Evolutionary conservation across 2,888 invertebrate genomes (phyloP).

Genomic region (Barypeithes pellucidus): DNA sequence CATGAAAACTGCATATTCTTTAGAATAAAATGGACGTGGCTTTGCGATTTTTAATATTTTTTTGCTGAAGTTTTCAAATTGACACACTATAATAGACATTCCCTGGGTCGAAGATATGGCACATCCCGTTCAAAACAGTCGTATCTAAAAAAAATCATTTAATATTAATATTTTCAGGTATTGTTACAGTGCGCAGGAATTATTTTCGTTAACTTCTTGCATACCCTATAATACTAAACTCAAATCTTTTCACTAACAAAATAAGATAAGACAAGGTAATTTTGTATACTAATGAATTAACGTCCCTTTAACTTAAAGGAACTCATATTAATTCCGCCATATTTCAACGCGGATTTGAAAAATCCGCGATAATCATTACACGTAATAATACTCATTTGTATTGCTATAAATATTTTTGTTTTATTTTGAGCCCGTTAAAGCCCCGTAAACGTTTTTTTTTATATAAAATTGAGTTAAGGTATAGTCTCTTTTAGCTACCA

Average conservation of each 20-base stretch:
- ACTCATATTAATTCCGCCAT: not conserved
- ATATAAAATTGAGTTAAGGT: slow-evolving; percentile 25
- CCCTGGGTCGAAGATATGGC: too few species aligned
- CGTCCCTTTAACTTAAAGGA: slow-evolving; percentile 11
- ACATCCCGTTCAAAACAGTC: too few species aligned
- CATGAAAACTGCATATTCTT: too few species aligned
- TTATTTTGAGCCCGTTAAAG: slow-evolving; percentile 34
- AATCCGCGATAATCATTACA: not conserved
- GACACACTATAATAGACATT: too few species aligned
- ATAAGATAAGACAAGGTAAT: not conserved
- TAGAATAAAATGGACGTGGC: too few species aligned
- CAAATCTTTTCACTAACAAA: not conserved
- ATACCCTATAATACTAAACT: slow-evolving; percentile 19
- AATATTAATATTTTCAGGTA: too few species aligned
- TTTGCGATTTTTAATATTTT: too few species aligned
- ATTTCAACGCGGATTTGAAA: not conserved
- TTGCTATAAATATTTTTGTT: slow-evolving; percentile 41
- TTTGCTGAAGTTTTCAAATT: too few species aligned
- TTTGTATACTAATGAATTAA: slow-evolving; percentile 13
- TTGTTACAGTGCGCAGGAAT: too few species aligned
- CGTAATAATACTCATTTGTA: slow-evolving; percentile 37
- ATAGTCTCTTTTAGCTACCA: slow-evolving; percentile 11
- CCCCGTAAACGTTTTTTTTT: slow-evolving; percentile 20
- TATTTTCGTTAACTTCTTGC: slow-evolving; percentile 14
- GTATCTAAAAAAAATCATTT: too few species aligned